Evolutionary conservation across 2,113 vertebrate species (phyloP), one percentile per base, ranked within the genome.

Genomic region (Coryphaenoides rupestris): DNA sequence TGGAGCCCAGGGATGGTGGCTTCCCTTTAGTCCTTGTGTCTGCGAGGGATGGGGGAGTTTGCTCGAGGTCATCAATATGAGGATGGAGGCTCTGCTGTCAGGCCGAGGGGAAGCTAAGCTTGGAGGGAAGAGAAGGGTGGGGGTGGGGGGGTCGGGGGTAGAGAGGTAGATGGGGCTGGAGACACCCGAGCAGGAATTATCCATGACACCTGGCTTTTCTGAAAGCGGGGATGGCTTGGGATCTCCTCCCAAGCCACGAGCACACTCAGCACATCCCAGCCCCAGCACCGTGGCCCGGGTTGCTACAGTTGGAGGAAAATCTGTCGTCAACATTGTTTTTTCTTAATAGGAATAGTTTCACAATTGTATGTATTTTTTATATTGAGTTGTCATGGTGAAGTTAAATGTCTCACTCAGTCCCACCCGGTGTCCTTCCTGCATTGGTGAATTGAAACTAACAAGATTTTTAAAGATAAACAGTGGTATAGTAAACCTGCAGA

Each of bases 151-250:
- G n/a, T n/a, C n/a, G 79, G 67, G 33, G 33, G 33, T 40, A 40
- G 33, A 73, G 65, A 79, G 84, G 84, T 76, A 78, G 82, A 69
- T 63, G 74, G 74, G 62, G 71, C 61, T 82, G 64, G 63, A 81
- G 83, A 84, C 85, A 79, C 85, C 76, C 66, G 77, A 84, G 84
- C 69, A 70, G 84, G 86, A 86, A 88, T 88, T 84, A 87, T 81
- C 83, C 80, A 79, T 79, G 83, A 88, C 87, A 89, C 83, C 85
- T 84, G 78, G 76, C 75, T 81, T 86, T 79, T 84, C 74, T 82
- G 82, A 84, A 89, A 76, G 15, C 74, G 70, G n/a, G n/a, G 79
- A 80, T 83, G 80, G 84, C 84, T 81, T 83, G 74, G 76, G 81
- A 83, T 84, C 79, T 75, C 70, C 79, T 81, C 73, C 77, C 62